A percentile compares a stretch with the other conserved stretches of the same genome.
Evolutionary conservation across 2,797 vertebrate genomes (phyloP).

Genomic region (Fringilla coelebs): DNA sequence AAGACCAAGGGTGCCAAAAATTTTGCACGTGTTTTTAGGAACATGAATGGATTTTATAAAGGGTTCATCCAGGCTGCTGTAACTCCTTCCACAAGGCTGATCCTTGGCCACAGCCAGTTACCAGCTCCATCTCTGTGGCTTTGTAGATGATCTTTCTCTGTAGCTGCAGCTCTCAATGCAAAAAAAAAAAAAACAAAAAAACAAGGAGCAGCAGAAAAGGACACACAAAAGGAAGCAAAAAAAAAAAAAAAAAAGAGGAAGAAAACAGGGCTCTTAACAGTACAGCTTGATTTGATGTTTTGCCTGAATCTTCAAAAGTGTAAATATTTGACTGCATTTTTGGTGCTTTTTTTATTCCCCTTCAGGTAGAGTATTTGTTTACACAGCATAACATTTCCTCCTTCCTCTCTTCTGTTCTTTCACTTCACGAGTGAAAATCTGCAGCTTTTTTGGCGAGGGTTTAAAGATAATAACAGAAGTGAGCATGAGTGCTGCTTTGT

Average conservation of each 20-base stretch:
- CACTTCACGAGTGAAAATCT: constrained; percentile 4
- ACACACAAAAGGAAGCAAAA: neutral
- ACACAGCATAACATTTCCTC: constrained; percentile 31
- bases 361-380: constrained; percentile 65
- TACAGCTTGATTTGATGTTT: constrained; percentile 57
- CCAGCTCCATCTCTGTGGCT: neutral
- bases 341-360: constrained; percentile 39
- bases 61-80: neutral
- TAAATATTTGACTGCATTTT: constrained; percentile 63
- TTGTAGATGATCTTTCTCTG: neutral
- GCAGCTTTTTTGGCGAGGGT: neutral
- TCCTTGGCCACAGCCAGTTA: neutral
- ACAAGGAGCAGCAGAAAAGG: neutral
- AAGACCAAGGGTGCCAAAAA: neutral
- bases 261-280: constrained; percentile 16
- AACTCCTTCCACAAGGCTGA: neutral
- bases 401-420: constrained; percentile 38
- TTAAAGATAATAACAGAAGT: neutral
- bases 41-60: neutral
- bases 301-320: constrained; percentile 57
- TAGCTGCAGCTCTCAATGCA: neutral
- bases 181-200: neutral
- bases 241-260: neutral
- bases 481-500: neutral
- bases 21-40: neutral